phyloP scores from a whole-genome alignment of 2,113 vertebrate species.

The Stegostoma tigrinum region DNA sequence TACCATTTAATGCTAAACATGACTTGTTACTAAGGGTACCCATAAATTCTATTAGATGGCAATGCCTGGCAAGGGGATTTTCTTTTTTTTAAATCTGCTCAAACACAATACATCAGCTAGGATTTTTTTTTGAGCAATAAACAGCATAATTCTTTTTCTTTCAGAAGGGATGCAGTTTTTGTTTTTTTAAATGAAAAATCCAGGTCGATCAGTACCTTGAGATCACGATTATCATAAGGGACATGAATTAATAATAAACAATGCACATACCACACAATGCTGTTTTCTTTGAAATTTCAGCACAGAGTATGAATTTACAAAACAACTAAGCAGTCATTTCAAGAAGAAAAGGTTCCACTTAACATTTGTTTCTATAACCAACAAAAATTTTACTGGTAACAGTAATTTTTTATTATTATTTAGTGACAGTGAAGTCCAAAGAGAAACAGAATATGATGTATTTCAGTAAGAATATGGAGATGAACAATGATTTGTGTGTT shows the following conservation, averaged over 20 bases:
- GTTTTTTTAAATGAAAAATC: neutral
- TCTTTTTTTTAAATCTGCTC: neutral
- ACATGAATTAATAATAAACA: neutral
- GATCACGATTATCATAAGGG: neutral
- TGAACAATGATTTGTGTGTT: neutral
- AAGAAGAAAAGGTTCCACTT: neutral
- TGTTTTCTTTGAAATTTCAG: neutral
- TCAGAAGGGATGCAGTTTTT: neutral
- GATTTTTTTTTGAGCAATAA: neutral
- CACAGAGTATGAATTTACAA: neutral
- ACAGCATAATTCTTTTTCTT: neutral
- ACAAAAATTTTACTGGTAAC: neutral
- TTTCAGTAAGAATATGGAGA: neutral
- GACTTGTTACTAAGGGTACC: neutral
- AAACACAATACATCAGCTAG: neutral
- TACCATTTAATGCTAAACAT: slow-evolving; percentile 29
- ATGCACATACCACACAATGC: neutral
- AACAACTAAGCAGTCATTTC: neutral
- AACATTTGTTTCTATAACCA: neutral
- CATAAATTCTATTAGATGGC: slow-evolving; percentile 10
- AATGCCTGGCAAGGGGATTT: neutral
- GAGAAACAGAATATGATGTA: neutral
- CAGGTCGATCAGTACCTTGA: neutral
- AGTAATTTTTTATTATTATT: neutral
- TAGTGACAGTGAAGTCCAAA: neutral